Evolutionary conservation across 1,140 invertebrate genomes (phyloP), one percentile per base, ranked within the genome.

Genomic region (Elysia chlorotica): DNA sequence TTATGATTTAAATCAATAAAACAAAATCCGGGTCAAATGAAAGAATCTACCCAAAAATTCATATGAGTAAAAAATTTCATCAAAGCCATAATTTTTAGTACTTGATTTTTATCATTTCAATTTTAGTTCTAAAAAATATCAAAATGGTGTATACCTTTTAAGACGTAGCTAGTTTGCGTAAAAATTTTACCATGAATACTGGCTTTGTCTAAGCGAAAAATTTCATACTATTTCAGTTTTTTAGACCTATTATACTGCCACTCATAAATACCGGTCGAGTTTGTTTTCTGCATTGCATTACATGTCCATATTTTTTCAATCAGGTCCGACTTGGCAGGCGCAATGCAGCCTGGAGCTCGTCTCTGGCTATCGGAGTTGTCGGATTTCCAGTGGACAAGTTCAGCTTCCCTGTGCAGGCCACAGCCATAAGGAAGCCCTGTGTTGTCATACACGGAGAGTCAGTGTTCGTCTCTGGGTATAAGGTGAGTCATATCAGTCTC

Each of bases 381-480:
- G 91, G 91, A 62, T 89, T 91, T 21, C 89, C 89, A n/a, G 92
- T 92, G 0, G 92, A 93, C 66, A 90, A 91, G 73, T 88, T 90
- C 10, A 89, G 83, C 70, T 79, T 94, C 69, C 93, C 94, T 28
- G 87, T 92, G 2, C 93, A 92, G 38, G 92, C 93, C 21, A 86
- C 95, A 10, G 90, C 91, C 30, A 90, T 94, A 53, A 94, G 93
- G 82, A 91, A 91, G 74, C 90, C 92, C 41, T 91, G 92, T 65
- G 94, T 94, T 91, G 88, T 95, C 21, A 90, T 95, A 59, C 92
- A 91, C 63, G 91, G 91, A 54, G 92, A 95, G 81, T 92, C 91
- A 85, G 92, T 95, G 56, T 95, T 92, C 70, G 90, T 92, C 56
- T 93, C 94, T 87, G 93, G 94, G 23, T 89, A 89, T 38, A 94